Conservation (phyloP, 2,888 invertebrate species). For the Lochmaea crataegi region DNA sequence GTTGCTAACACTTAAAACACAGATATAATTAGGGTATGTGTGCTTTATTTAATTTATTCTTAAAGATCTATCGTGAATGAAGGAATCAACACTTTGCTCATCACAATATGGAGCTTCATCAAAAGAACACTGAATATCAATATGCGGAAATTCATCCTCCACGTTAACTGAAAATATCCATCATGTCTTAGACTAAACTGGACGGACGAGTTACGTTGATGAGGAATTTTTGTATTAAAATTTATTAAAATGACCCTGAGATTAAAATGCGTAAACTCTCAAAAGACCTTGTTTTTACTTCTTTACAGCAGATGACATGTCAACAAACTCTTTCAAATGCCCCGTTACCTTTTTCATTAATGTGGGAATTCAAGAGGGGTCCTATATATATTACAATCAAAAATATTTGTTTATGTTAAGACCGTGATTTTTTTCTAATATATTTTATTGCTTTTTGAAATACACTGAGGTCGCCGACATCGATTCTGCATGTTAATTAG, state of each 20-base stretch:
- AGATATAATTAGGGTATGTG: too few relatives aligned
- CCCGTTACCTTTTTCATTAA: slow-evolving; percentile 7
- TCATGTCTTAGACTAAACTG: background rate
- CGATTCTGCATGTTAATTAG: background rate
- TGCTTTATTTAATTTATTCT: too few relatives aligned
- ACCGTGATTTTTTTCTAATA: background rate
- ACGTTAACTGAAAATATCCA: background rate
- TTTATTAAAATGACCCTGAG: background rate
- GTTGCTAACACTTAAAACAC: too few relatives aligned
- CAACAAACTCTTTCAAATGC: slow-evolving; percentile 10
- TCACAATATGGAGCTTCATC: background rate
- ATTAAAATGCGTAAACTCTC: background rate
- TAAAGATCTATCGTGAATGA: too few relatives aligned
- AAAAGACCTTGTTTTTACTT: background rate
- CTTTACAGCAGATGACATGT: slow-evolving; percentile 1
- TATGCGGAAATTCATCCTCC: background rate
- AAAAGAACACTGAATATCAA: background rate
- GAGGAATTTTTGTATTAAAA: background rate
- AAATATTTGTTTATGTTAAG: background rate
- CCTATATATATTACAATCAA: background rate
- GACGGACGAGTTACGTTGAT: background rate
- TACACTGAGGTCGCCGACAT: slow-evolving; percentile 7
- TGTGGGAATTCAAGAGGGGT: background rate
- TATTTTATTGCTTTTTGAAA: background rate
- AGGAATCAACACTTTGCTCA: background rate